These are phyloP conservation scores for Torymus auratus DNA, from an alignment of 2,888 invertebrate species.

Conservation along the genomic window DNA sequence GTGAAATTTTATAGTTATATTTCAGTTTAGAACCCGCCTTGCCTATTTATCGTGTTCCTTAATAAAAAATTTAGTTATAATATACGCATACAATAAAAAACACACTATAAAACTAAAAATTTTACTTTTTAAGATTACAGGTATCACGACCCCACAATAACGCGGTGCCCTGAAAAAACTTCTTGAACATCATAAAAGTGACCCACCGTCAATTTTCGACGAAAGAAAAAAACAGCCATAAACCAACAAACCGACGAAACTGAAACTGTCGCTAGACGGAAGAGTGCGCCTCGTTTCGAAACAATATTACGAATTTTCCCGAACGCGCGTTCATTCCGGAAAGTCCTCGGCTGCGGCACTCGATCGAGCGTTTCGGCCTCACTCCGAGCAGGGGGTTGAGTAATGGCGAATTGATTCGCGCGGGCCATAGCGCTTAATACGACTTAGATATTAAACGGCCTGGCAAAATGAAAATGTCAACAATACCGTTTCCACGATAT, in stretches of 20 bases:
- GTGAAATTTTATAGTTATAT: too few relatives aligned
- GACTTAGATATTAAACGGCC: not conserved
- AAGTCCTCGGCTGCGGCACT: not conserved
- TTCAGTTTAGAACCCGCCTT: too few relatives aligned
- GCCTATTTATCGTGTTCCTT: too few relatives aligned
- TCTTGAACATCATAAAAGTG: too few relatives aligned
- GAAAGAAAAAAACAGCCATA: not conserved
- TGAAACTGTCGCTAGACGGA: too few relatives aligned
- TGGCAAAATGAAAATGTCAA: conserved; percentile 16
- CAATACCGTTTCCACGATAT: conserved; percentile 1
- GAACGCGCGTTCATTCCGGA: not conserved
- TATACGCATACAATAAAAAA: not conserved
- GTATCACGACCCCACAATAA: too few relatives aligned
- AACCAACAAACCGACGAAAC: not conserved
- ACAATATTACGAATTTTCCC: not conserved
- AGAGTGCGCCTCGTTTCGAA: not conserved
- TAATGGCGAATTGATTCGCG: conserved; percentile 9
- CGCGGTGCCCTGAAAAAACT: too few relatives aligned
- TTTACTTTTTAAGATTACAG: not conserved
- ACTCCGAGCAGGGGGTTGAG: not conserved
- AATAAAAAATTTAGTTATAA: not conserved
- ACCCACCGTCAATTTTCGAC: too few relatives aligned
- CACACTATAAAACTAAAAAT: not conserved
- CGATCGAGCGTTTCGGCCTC: conserved; percentile 5
- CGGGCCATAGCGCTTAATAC: not conserved